These are phyloP conservation scores for Tiaroga cobitis DNA, from an alignment of 2,797 vertebrate species.

Conservation along the genomic window DNA sequence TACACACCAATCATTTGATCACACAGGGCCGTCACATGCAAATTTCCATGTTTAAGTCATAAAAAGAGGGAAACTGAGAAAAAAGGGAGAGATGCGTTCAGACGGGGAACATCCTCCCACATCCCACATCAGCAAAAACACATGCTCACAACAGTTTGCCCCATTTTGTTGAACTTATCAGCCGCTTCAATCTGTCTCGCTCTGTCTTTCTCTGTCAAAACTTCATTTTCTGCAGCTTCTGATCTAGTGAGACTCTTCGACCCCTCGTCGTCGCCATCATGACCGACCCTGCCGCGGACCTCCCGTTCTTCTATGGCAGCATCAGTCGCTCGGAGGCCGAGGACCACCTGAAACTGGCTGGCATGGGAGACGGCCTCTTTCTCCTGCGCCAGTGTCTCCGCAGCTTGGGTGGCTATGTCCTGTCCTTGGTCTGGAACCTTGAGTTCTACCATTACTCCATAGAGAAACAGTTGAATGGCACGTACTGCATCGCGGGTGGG, in stretches of 20 bases:
- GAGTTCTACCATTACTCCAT: constrained; percentile 91
- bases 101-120: constrained; percentile 23
- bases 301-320: constrained; percentile 96
- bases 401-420: constrained; percentile 93
- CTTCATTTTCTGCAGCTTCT: constrained; percentile 6
- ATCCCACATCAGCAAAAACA: constrained; percentile 40
- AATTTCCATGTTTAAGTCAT: not conserved
- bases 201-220: not conserved
- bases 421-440: constrained; percentile 87
- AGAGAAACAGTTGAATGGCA: constrained; percentile 93
- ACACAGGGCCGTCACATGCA: not conserved
- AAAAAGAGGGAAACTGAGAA: constrained; percentile 8
- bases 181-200: constrained; percentile 36
- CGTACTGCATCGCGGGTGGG: constrained; percentile 88
- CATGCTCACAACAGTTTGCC: constrained; percentile 50
- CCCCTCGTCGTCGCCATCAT: constrained; percentile 68
- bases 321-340: constrained; percentile 91
- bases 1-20: not conserved
- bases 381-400: constrained; percentile 92
- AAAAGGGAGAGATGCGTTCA: constrained; percentile 10
- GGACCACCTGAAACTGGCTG: constrained; percentile 91
- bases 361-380: constrained; percentile 92
- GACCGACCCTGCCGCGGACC: constrained; percentile 87
- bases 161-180: constrained; percentile 44
- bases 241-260: constrained; percentile 21